Evolutionary conservation across 2,113 vertebrate genomes (phyloP).

Genomic region (Nothocercus julius): DNA sequence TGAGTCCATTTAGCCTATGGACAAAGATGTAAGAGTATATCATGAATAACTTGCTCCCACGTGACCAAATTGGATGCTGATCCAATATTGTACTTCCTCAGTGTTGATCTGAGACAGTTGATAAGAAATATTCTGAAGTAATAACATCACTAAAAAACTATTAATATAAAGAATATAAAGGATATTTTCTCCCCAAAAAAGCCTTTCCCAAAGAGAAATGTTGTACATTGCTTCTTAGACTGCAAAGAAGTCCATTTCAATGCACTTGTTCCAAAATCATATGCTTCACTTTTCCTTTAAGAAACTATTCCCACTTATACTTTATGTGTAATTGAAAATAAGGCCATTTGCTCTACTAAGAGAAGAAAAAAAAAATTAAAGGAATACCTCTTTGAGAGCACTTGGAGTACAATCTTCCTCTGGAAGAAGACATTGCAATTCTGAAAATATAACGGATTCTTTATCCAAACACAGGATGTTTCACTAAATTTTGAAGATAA

Average conservation of each 20-base stretch:
- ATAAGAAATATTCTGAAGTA: neutral
- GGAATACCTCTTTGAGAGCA: neutral
- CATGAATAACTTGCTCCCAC: neutral
- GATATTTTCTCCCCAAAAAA: neutral
- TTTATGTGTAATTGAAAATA: neutral
- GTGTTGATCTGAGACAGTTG: neutral
- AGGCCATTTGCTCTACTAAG: fast-evolving
- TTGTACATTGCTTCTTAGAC: neutral
- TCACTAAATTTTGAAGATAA: neutral
- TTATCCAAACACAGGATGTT: neutral
- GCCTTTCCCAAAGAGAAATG: neutral
- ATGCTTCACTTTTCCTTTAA: neutral
- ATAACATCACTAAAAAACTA: neutral
- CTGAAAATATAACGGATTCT: neutral
- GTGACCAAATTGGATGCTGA: neutral
- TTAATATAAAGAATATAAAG: neutral
- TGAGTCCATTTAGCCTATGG: neutral
- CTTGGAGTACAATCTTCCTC: neutral
- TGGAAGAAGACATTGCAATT: neutral
- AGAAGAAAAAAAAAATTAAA: neutral
- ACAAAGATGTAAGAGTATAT: neutral
- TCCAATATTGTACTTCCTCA: neutral
- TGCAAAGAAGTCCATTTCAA: neutral
- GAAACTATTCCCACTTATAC: neutral
- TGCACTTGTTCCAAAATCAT: neutral